Evolutionary conservation across 2,888 invertebrate genomes (phyloP), one percentile per base, ranked within the genome.

Genomic region (Temnothorax unifasciatus): DNA sequence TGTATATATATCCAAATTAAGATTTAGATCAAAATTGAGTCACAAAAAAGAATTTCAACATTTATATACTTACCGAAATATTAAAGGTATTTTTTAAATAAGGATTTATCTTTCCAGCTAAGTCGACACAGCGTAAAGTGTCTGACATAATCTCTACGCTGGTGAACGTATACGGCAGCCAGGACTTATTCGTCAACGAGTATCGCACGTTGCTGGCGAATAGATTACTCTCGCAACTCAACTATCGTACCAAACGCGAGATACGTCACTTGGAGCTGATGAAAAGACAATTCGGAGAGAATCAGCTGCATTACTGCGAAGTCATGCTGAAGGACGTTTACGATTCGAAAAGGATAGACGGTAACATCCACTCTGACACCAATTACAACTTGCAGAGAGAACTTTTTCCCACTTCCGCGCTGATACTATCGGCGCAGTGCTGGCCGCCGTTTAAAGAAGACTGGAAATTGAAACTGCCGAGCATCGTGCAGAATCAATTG

Each of bases 371-470:
- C 90, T 97, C 97, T 88, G 97, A 97, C 91, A 95, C 96, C 6
- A 96, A 95, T 90, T 96, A 96, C 90, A 95, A 95, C n/a, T 71
- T 92, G n/a, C 92, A 93, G 52, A 84, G 92, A 15, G 93, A 96
- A 95, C 95, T 95, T 63, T 96, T 98, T 87, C 96, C 97, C 38
- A 96, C 97, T 44, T 97, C 97, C 89, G 97, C 98, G 1, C 97
- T 99, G 95, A 98, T 99, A 90, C 96, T 99, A n/a, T 99, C 99
- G 0, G 98, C 99, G 2, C 99, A 99, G 94, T 99, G 99, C 95
- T 99, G 99, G 99, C 99, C 99, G 0, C 97, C 98, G 11, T 99
- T 99, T 91, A 98, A 99, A 94, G 99, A 99, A 94, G 99, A 99
- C 95, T 95, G 95, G 95, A 98, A 97, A 90, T 95, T 99, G 25